Evolutionary conservation across 37 sponge, comb jelly and placozoan genomes (phyloP).

Genomic region (Cliona cf. orientalis): DNA sequence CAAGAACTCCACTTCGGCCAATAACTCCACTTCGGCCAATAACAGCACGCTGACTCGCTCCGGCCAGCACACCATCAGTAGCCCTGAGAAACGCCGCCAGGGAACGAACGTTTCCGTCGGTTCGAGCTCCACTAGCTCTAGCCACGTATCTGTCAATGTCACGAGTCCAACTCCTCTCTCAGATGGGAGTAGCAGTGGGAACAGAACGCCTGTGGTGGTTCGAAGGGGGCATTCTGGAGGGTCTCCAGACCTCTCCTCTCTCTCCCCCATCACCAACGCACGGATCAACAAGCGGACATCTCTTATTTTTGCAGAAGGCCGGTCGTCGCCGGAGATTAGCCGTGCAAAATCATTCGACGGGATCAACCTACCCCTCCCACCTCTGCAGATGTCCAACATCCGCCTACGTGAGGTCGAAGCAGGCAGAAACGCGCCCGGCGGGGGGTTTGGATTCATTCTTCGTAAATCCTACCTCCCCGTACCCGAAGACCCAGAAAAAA

Average conservation of each 20-base stretch:
- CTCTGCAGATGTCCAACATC: slow-evolving; percentile 51
- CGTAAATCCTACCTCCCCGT: slow-evolving; percentile 74
- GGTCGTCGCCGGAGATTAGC: neutral
- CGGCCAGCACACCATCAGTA: neutral
- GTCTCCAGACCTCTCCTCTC: neutral
- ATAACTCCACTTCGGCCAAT: no score
- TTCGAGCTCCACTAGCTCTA: neutral
- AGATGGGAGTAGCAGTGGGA: neutral
- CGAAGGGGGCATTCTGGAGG: no score
- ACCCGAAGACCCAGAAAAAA: slow-evolving; percentile 66
- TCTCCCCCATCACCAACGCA: neutral
- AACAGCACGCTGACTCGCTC: neutral
- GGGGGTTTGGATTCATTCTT: slow-evolving; percentile 86
- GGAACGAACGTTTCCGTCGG: neutral
- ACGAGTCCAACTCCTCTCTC: neutral
- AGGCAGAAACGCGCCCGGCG: slow-evolving; percentile 44
- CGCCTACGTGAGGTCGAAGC: slow-evolving; percentile 46
- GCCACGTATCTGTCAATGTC: neutral
- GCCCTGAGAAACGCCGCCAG: neutral
- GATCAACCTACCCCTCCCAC: slow-evolving; percentile 61
- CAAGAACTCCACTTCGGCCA: neutral
- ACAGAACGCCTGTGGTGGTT: no score
- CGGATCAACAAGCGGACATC: neutral
- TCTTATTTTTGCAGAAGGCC: neutral
- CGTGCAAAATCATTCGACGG: slow-evolving; percentile 47